Base-by-base conservation (phyloP, 2,888 invertebrate genomes). In the Calameuta pallipes region DNA sequence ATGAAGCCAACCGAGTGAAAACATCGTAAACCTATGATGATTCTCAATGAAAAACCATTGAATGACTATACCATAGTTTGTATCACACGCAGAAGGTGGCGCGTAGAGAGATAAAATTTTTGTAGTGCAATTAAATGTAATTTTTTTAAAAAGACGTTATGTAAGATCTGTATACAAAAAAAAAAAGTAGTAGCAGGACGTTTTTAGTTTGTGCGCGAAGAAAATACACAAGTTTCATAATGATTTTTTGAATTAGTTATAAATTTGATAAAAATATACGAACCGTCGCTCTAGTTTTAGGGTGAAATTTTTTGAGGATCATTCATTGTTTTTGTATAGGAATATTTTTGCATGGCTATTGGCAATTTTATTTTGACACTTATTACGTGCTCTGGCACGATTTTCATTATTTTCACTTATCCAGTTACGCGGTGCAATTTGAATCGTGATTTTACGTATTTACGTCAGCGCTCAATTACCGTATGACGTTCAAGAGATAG, bases 401-500 rank as follows among this genome's bases (percentile, higher is more conserved):
- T 23, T 2, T 56, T 56, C 23, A 9, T 56, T 56, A 23, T 56
- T 23, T 56, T 56, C 9, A 9, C 9, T 15, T 9, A 9, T 41
- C 6, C 9, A 36, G 23, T 56, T 56, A 56, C 56, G 23, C 23
- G 56, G 56, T 2, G 23, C 23, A 56, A 56, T 74, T 74, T 74
- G 30, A 77, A 73, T 79, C 75, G 76, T 75, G 73, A 77, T 71
- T 76, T 70, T 56, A n/a, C 23, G 4, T 70, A 30, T 69, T 83
- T 79, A 80, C 81, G 80, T 83, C 80, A 83, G 78, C 56, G 34
- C 70, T 69, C 78, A 74, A 56, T 56, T 56, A 56, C 23, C 23
- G 56, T 56, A 56, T 56, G 56, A 76, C 69, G 75, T 80, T 75
- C 75, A 12, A 75, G 77, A 78, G 84, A 86, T 83, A 84, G 86